Evolutionary conservation across 64 coral and sea anemone species (phyloP).

Genomic region (Orbicella faveolata): DNA sequence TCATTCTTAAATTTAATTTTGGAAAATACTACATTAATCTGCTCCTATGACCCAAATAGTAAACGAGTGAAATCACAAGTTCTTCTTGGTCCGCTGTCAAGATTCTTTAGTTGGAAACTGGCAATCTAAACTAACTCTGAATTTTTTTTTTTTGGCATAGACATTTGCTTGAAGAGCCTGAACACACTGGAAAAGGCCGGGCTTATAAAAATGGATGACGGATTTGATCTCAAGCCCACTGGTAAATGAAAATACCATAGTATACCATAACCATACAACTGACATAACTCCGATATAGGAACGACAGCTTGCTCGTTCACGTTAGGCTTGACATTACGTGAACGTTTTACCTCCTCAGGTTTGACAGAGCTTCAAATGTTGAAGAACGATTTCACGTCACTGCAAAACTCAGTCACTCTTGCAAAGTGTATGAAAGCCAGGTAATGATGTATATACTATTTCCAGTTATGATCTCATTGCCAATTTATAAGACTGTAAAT

Average conservation of each 20-base stretch:
- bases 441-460: constrained; percentile 12
- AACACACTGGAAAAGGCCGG: constrained; percentile 87
- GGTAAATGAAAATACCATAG: constrained; percentile 7
- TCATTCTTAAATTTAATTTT: no score
- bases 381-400: constrained; percentile 51
- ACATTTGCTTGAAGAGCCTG: constrained; percentile 90
- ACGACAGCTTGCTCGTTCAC: no score
- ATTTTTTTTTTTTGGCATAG: constrained; percentile 9
- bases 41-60: no score
- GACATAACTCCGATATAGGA: no score
- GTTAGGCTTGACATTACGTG: no score
- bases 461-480: background rate
- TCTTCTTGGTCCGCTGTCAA: no score
- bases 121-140: background rate
- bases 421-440: constrained; percentile 87
- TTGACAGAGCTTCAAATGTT: constrained; percentile 78
- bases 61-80: no score
- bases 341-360: constrained; percentile 33
- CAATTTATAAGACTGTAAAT: background rate
- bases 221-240: constrained; percentile 89
- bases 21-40: no score
- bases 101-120: background rate
- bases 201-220: constrained; percentile 91
- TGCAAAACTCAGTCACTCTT: constrained; percentile 74
- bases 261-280: background rate